Base-by-base conservation (phyloP, 2,888 invertebrate species). In the Hyalella azteca region DNA sequence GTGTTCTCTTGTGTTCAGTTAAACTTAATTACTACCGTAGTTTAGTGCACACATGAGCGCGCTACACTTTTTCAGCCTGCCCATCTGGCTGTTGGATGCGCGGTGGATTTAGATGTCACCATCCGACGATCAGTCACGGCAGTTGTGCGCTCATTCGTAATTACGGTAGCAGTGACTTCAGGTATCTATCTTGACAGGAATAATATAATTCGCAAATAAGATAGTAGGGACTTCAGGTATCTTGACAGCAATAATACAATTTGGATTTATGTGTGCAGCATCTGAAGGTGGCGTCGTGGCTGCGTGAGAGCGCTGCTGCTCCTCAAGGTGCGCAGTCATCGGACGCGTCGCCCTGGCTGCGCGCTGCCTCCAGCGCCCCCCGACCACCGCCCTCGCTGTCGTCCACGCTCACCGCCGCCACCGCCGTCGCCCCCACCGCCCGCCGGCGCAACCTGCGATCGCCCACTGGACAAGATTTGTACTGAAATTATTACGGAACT, bases 391-490 rank as follows among this genome's bases (percentile, higher is more conserved):
- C 66, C 36, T 66, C 66, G 9, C 15, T 66, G 36, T 66, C 66
- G 22, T 66, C 66, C 32, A 66, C 66, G 36, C 66, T 66, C 66
- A 66, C 66, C 19, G 66, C 66, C 39, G 66, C 66, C 13, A 66
- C 66, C 36, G 36, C 36, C 1, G 66, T 36, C 29, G 36, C 66
- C 15, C n/a, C n/a, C n/a, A n/a, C n/a, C 54, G 66, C 39, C 0
- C 4, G 36, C 19, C 66, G 66, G 36, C 66, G 66, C n/a, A 66
- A 66, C 66, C n/a, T 36, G 9, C 39, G 36, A 9, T 54, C 54
- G 29, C 22, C 22, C 22, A 22, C 29, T 29, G 54, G 29, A 22
- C 54, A 22, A 26, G 54, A 54, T 29, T 54, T 54, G 11, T 54
- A 54, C 54, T 54, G 26, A 54, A 29, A 54, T 26, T 22, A 26